Evolutionary conservation across 2,113 vertebrate genomes (phyloP).

Genomic region (Corythornis vintsioides): DNA sequence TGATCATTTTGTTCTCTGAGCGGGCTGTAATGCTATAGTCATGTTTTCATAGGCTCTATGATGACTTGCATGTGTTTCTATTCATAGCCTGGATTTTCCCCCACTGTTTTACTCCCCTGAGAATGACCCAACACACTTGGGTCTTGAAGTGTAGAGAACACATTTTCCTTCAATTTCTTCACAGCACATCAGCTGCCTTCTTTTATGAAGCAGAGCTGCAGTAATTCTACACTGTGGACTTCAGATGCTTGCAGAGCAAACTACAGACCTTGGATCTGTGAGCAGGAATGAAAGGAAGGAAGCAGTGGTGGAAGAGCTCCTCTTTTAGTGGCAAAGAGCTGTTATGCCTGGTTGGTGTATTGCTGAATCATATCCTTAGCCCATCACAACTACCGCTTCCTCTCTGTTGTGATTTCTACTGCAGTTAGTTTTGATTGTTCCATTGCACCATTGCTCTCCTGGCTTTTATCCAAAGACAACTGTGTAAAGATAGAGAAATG

Average conservation of each 20-base stretch:
- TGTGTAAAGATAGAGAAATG: background rate
- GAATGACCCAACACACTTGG: background rate
- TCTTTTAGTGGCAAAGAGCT: conserved; percentile 13
- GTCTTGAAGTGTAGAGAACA: background rate
- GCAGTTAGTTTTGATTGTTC: background rate
- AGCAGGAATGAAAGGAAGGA: conserved; percentile 35
- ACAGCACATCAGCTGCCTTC: background rate
- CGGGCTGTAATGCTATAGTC: background rate
- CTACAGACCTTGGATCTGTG: background rate
- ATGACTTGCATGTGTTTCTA: background rate
- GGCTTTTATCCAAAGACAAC: conserved; percentile 13
- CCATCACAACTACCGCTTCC: conserved; percentile 7
- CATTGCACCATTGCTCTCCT: background rate
- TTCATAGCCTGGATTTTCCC: background rate
- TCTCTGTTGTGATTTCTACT: background rate
- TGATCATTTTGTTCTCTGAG: background rate
- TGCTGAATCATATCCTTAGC: conserved; percentile 23
- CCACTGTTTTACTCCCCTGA: background rate
- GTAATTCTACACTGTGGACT: background rate
- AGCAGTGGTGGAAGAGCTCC: background rate
- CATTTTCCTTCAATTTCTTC: background rate
- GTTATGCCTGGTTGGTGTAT: background rate
- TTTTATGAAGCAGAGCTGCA: background rate
- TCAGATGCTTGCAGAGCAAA: background rate
- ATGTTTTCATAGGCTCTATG: background rate